A percentile compares a stretch with the other conserved stretches of the same genome.
These are phyloP conservation scores for Caenorhabditis sp. DNA, from an alignment of 2,888 invertebrate genomes.

Conservation along the genomic window DNA sequence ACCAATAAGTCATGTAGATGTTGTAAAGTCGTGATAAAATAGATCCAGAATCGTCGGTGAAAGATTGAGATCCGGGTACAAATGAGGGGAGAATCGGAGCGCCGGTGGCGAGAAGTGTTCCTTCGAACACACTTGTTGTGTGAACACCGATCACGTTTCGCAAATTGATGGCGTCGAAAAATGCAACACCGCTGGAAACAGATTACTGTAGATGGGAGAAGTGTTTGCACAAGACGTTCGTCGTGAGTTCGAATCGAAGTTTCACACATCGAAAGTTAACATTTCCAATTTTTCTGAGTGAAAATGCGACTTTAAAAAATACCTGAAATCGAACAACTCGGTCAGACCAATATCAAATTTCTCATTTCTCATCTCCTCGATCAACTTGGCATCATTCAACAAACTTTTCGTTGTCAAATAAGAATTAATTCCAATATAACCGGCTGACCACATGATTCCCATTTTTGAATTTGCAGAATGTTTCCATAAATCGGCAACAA, in stretches of 20 bases:
- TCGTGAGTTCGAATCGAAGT: too few relatives aligned
- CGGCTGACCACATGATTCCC: conserved; percentile 42
- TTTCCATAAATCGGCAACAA: conserved; percentile 31
- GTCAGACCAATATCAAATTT: conserved; percentile 9
- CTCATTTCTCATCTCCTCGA: conserved; percentile 30
- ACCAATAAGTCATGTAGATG: conserved; percentile 36
- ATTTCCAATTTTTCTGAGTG: too few relatives aligned
- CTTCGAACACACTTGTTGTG: conserved; percentile 42
- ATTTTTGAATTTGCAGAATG: conserved; percentile 37
- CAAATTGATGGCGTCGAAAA: conserved; percentile 37
- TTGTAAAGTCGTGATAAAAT: conserved; percentile 28
- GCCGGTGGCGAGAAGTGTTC: conserved; percentile 39
- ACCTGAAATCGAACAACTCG: conserved; percentile 43
- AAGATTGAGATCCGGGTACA: conserved; percentile 42
- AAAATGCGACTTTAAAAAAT: too few relatives aligned
- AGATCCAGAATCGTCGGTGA: conserved; percentile 40
- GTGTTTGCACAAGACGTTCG: too few relatives aligned
- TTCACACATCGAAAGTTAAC: too few relatives aligned
- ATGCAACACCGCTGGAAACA: conserved; percentile 16
- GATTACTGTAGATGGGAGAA: background rate
- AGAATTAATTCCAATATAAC: conserved; percentile 19
- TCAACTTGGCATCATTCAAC: conserved; percentile 18
- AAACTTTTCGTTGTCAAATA: conserved; percentile 33
- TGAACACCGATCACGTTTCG: conserved; percentile 44
- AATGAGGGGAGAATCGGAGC: conserved; percentile 41